Evolutionary conservation across 1,140 invertebrate species (phyloP).

Genomic region (Drosophila sturtevanti): DNA sequence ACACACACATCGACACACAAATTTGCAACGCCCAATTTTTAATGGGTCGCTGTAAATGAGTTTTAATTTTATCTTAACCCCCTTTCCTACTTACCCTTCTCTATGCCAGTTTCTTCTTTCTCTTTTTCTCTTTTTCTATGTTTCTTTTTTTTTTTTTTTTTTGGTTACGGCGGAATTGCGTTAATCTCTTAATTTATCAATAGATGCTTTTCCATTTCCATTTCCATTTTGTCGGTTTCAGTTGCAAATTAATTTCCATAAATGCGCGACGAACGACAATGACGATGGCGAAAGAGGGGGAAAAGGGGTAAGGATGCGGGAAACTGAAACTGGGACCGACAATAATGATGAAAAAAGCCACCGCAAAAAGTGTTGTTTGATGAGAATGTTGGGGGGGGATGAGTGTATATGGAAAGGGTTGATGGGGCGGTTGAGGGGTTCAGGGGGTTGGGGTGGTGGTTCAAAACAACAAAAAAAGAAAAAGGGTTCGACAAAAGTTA

Average conservation of each 20-base stretch:
- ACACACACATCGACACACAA: background rate
- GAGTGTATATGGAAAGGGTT: too few species aligned
- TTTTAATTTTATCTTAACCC: slow-evolving; percentile 63
- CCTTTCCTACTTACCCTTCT: slow-evolving; percentile 46
- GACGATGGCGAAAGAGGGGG: background rate
- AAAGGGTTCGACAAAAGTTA: slow-evolving; percentile 63
- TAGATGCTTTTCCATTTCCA: slow-evolving; percentile 14
- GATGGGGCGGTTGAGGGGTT: too few species aligned
- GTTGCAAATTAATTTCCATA: slow-evolving; percentile 57
- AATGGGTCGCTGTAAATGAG: slow-evolving; percentile 62
- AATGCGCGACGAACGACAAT: slow-evolving; percentile 25
- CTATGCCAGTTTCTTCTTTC: background rate
- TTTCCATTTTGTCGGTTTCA: slow-evolving; percentile 26
- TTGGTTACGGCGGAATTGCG: slow-evolving; percentile 8
- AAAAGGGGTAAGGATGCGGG: slow-evolving; percentile 29
- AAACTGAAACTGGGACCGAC: slow-evolving; percentile 54
- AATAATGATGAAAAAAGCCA: slow-evolving; percentile 7
- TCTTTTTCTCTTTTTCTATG: background rate
- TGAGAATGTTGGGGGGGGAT: too few species aligned
- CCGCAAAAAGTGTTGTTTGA: slow-evolving; percentile 12
- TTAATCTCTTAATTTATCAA: slow-evolving; percentile 39
- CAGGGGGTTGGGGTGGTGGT: background rate
- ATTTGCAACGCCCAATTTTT: slow-evolving; percentile 6
- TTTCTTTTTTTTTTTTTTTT: background rate
- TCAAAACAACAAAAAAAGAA: slow-evolving; percentile 11